A percentile compares a stretch with the other conserved stretches of the same genome.
Evolutionary conservation across 2,888 invertebrate genomes (phyloP).

Genomic region (Caenorhabditis sp.): DNA sequence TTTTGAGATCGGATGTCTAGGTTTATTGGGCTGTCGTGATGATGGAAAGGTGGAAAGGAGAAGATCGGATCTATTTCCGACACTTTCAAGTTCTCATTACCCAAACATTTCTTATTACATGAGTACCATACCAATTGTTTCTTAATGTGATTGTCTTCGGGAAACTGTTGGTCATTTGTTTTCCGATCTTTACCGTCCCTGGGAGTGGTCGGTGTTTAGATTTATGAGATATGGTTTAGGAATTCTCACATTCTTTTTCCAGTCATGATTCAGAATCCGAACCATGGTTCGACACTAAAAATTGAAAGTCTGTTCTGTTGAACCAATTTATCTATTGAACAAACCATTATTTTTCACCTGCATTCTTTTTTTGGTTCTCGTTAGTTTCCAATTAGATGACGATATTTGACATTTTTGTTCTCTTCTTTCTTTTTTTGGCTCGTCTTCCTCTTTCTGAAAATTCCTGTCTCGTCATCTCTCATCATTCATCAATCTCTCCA

Average conservation of each 20-base stretch:
- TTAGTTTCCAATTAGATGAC: neutral
- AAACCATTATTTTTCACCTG: too few species aligned
- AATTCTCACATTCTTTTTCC: too few species aligned
- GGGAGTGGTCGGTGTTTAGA: neutral
- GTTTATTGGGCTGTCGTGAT: slow-evolving; percentile 36
- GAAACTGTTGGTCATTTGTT: neutral
- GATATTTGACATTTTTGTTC: slow-evolving; percentile 2
- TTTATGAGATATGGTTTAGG: too few species aligned
- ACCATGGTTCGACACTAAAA: too few species aligned
- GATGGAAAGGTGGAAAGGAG: slow-evolving; percentile 12
- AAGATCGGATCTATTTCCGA: slow-evolving; percentile 39
- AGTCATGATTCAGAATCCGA: too few species aligned
- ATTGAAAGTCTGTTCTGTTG: too few species aligned
- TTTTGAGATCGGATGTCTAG: slow-evolving; percentile 31
- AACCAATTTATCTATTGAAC: neutral
- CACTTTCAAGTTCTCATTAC: slow-evolving; percentile 16
- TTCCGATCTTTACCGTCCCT: neutral
- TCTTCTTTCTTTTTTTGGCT: neutral
- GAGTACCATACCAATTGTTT: slow-evolving; percentile 20
- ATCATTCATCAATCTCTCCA: slow-evolving; percentile 17
- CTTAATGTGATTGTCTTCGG: slow-evolving; percentile 12
- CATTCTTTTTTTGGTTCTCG: neutral
- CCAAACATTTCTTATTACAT: slow-evolving; percentile 15
- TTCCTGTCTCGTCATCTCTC: slow-evolving; percentile 11
- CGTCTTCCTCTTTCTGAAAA: neutral